Percentiles rank a stretch among this genome's conserved stretches.
Conservation (phyloP, 2,113 vertebrate species). For the Albula glossodonta region DNA sequence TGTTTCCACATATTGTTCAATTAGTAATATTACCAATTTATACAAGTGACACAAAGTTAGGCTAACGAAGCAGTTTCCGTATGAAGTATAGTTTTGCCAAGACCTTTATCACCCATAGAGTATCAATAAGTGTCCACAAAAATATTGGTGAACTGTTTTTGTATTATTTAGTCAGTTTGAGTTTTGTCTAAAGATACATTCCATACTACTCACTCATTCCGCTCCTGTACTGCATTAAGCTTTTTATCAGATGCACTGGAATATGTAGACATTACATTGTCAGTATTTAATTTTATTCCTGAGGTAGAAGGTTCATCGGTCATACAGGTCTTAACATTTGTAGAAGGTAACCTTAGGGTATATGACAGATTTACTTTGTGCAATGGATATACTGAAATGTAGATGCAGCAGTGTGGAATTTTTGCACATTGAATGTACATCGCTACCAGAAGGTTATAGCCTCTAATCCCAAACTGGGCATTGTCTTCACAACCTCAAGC, state of each 20-base stretch:
- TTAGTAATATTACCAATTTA: too few relatives aligned
- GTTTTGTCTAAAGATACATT: too few relatives aligned
- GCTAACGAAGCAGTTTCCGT: too few relatives aligned
- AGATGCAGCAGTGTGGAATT: background rate
- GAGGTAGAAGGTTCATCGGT: background rate
- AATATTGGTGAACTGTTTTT: too few relatives aligned
- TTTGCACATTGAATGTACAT: background rate
- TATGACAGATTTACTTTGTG: background rate
- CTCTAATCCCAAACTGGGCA: background rate
- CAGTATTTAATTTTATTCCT: background rate
- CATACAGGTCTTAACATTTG: too few relatives aligned
- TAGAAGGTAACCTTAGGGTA: background rate
- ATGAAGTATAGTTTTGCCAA: too few relatives aligned
- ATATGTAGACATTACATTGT: background rate
- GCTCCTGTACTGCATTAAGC: background rate
- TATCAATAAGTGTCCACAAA: too few relatives aligned
- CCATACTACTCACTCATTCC: too few relatives aligned
- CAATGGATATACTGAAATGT: background rate
- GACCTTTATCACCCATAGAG: too few relatives aligned
- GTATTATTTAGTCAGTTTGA: too few relatives aligned
- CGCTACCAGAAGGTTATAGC: background rate
- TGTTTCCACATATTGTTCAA: too few relatives aligned
- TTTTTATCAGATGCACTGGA: background rate
- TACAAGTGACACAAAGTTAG: too few relatives aligned
- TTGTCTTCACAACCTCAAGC: background rate